Evolutionary conservation across 2,888 invertebrate genomes (phyloP).

Genomic region (Chymomyza fuscimana): DNA sequence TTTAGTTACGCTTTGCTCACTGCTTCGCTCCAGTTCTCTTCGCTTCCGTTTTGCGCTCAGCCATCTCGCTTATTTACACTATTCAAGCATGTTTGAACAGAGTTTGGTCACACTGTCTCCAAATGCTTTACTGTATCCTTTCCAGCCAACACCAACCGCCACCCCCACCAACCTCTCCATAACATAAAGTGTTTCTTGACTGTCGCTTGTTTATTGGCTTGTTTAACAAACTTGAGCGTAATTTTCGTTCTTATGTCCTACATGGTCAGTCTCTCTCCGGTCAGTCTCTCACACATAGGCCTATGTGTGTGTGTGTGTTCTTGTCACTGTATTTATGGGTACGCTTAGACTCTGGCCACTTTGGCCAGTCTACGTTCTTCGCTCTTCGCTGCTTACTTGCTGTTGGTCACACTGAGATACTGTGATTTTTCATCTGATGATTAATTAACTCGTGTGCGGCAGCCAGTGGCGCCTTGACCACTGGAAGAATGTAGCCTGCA

Average conservation of each 20-base stretch:
- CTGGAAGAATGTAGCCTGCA: not conserved
- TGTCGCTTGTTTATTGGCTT: conserved; percentile 38
- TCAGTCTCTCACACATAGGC: not conserved
- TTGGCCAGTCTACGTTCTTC: not conserved
- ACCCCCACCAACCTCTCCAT: too few relatives aligned
- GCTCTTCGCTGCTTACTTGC: conserved; percentile 16
- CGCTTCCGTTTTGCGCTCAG: too few relatives aligned
- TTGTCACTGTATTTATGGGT: conserved; percentile 39
- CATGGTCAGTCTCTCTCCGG: not conserved
- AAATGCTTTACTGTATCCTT: too few relatives aligned
- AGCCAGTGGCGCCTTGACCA: not conserved
- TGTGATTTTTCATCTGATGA: conserved; percentile 50
- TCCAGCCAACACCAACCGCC: too few relatives aligned
- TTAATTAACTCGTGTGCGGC: conserved; percentile 38
- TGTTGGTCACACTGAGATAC: conserved; percentile 44
- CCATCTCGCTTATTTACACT: too few relatives aligned
- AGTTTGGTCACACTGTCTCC: too few relatives aligned
- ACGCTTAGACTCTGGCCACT: not conserved
- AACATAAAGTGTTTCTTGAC: conserved; percentile 1
- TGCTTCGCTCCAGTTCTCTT: too few relatives aligned
- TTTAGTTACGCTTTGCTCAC: conserved; percentile 28
- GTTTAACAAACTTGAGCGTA: conserved; percentile 48
- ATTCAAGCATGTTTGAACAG: too few relatives aligned
- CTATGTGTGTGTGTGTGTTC: conserved; percentile 9
- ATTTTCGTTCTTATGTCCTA: conserved; percentile 22